These are phyloP conservation scores for Penaeus indicus DNA, from an alignment of 1,140 invertebrate species.

Conservation along the genomic window DNA sequence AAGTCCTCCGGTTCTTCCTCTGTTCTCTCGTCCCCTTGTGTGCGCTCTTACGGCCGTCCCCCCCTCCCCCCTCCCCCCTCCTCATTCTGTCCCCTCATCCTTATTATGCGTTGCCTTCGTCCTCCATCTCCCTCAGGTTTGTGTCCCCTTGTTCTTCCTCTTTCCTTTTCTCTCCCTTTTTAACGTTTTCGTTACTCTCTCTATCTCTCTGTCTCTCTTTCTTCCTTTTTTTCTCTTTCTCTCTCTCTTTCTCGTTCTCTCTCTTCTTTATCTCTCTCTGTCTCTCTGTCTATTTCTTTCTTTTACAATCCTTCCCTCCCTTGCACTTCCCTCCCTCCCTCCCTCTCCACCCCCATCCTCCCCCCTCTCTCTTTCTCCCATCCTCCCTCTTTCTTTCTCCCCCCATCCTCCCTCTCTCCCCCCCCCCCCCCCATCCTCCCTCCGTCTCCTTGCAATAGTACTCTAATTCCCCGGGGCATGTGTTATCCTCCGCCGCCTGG, in stretches of 20 bases:
- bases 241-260: background rate
- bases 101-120: no score
- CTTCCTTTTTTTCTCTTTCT: background rate
- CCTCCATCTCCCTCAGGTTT: no score
- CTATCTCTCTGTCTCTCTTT: background rate
- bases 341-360: background rate
- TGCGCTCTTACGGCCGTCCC: no score
- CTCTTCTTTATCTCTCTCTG: background rate
- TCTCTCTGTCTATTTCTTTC: background rate
- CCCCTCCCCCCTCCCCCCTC: no score
- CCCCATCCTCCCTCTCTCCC: background rate
- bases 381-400: background rate
- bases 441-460: background rate
- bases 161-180: no score
- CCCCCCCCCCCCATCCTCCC: slow-evolving; percentile 6
- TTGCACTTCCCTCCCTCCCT: background rate
- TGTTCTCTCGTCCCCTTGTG: no score
- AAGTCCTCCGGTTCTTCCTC: no score
- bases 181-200: background rate
- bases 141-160: no score
- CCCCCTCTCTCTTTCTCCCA: background rate
- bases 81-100: no score
- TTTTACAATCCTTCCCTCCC: background rate
- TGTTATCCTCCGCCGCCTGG: no score
- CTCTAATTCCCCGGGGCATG: background rate